Conservation (phyloP, 2,797 vertebrate genomes). For the Tauraco hartlaubi region DNA sequence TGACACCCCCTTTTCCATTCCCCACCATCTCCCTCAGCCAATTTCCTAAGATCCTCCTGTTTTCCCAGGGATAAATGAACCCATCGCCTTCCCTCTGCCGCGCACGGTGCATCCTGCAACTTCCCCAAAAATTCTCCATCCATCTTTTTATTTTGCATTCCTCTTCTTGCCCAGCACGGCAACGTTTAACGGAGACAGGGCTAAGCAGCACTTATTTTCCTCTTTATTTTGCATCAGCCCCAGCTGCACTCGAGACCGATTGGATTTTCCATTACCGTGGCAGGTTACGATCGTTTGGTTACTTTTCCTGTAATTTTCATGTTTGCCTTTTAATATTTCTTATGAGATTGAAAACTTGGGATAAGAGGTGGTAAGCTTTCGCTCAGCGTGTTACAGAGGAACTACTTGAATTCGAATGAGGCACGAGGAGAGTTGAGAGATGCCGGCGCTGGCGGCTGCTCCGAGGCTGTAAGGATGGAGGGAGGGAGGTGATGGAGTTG, state of each 20-base stretch:
- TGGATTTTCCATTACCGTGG: conserved; percentile 35
- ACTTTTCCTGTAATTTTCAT: conserved; percentile 55
- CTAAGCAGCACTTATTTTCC: not conserved
- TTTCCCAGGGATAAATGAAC: not conserved
- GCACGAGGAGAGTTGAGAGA: not conserved
- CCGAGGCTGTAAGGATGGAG: not conserved
- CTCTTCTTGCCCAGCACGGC: not conserved
- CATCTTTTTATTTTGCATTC: not conserved
- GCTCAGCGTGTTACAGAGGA: not conserved
- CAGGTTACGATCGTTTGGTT: conserved; percentile 31
- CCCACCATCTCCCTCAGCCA: accelerated
- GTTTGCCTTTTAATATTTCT: conserved; percentile 60
- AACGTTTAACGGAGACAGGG: not conserved
- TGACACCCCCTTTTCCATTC: not conserved
- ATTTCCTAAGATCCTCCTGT: not conserved
- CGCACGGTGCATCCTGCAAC: not conserved
- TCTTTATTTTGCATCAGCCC: not conserved
- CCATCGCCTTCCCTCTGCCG: not conserved
- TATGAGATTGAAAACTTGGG: conserved; percentile 25
- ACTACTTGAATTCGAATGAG: conserved; percentile 42
- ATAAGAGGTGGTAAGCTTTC: conserved; percentile 20
- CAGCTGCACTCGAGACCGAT: conserved; percentile 12
- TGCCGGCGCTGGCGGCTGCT: not conserved
- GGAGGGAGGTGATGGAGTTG: not conserved
- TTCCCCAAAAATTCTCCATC: not conserved